Evolutionary conservation across 2,797 vertebrate species (phyloP), one percentile per base, ranked within the genome.

Genomic region (Crenichthys baileyi): DNA sequence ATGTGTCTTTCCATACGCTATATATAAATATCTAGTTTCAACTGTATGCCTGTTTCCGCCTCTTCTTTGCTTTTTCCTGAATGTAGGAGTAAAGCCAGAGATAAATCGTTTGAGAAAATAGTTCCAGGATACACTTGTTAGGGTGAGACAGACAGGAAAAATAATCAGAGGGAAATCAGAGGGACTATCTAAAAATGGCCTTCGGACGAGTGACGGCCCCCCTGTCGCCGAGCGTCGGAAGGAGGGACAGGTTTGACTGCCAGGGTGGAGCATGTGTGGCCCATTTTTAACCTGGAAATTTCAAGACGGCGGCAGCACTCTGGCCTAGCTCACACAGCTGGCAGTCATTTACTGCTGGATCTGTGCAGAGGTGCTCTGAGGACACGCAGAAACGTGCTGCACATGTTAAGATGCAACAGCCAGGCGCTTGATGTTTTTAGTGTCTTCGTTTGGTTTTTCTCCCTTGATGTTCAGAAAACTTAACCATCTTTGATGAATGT

Each of bases 281-380:
- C 85, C 86, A 51, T 86, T 91, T 92, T 83, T 88, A 91, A 88
- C 81, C 84, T 82, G 87, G 88, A 89, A 86, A 85, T 88, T 85
- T 85, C 76, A 80, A 80, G 84, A 83, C 83, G 90, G 83, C 78
- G 81, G 83, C 78, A 79, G 84, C 83, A 24, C 81, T 72, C 75
- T 7, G 53, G 79, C 67, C 81, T 83, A 79, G 24, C 15, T 8
- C 88, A 84, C 84, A 4, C 89, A 89, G 87, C 87, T 87, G 86
- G 85, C 70, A 89, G 78, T 88, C 85, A 84, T 88, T 89, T 82
- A 74, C 85, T 77, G 78, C 74, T 73, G 56, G 78, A 77, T 72
- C 61, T 41, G 67, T 29, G 46, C 46, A 11, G 78, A 84, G 81
- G 87, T 85, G 79, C 63, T 26, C 39, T 73, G 61, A 90, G 89